Evolutionary conservation across 1,140 invertebrate genomes (phyloP).

Genomic region (Eriocheir sinensis): DNA sequence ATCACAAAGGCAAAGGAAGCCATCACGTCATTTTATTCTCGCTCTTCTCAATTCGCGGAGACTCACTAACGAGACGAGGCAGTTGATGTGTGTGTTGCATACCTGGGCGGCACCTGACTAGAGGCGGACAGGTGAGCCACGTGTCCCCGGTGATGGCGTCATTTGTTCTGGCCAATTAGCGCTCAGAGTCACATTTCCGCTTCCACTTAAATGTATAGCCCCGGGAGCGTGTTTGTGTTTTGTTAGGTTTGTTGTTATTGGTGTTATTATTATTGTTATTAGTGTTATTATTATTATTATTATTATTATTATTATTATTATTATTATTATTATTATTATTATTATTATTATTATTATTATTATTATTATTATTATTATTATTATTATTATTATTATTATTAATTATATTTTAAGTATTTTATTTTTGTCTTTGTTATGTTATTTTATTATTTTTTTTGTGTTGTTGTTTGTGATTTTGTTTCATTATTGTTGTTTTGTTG

Average conservation of each 20-base stretch:
- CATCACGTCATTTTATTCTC: background rate
- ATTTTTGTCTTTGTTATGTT: too few relatives aligned
- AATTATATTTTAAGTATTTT: too few relatives aligned
- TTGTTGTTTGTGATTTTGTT: too few relatives aligned
- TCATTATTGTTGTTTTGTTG: too few relatives aligned
- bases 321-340: too few relatives aligned
- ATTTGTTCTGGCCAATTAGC: conserved; percentile 7
- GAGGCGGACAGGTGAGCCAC: background rate
- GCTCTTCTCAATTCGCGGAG: background rate
- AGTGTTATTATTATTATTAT: background rate
- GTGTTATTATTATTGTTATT: too few relatives aligned
- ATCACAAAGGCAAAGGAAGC: background rate
- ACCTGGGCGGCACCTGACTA: background rate
- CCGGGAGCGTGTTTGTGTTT: background rate
- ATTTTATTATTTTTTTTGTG: too few relatives aligned
- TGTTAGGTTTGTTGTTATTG: background rate
- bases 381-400: too few relatives aligned
- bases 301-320: background rate
- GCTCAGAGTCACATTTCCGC: background rate
- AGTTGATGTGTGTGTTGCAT: background rate
- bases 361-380: too few relatives aligned
- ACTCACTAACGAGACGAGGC: background rate
- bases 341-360: too few relatives aligned
- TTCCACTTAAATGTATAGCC: background rate
- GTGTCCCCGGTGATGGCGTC: background rate